A percentile compares a stretch with the other conserved stretches of the same genome.
phyloP scores from a whole-genome alignment of 2,797 vertebrate genomes.

The Pipistrellus pygmaeus region DNA sequence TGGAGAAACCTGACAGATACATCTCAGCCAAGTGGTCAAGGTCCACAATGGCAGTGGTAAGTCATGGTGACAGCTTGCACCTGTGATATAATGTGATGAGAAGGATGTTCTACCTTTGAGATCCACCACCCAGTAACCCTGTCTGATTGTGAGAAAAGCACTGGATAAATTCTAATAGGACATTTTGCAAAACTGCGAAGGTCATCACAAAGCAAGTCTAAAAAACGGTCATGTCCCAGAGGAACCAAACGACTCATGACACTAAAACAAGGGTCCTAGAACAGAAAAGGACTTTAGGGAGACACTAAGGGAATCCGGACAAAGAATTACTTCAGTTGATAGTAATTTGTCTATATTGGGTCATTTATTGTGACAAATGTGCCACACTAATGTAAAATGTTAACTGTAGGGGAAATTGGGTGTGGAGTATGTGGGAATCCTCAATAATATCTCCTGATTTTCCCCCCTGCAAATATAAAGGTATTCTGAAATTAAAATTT shows the following conservation, averaged over 20 bases:
- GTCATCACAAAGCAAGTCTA: no score
- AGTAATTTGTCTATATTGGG: neutral
- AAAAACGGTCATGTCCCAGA: neutral
- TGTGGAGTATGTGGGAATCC: neutral
- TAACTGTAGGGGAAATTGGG: neutral
- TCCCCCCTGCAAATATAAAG: neutral
- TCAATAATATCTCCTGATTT: neutral
- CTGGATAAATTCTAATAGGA: rapidly evolving
- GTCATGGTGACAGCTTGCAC: neutral
- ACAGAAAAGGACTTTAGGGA: neutral
- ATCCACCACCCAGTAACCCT: neutral
- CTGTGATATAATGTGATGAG: neutral
- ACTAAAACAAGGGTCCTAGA: neutral
- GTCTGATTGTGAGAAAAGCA: neutral
- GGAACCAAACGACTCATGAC: neutral
- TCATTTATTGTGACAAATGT: neutral
- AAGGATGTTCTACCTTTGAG: neutral
- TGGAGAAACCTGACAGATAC: neutral
- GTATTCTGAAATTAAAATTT: neutral
- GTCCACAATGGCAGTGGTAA: rapidly evolving
- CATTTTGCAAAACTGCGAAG: neutral
- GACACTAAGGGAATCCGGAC: neutral
- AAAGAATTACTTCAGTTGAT: neutral
- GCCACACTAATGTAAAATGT: no score
- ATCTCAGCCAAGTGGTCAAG: neutral